Percentiles rank a stretch among this genome's conserved stretches.
phyloP scores from a whole-genome alignment of 2,797 vertebrate genomes.

The Melanitta fusca region DNA sequence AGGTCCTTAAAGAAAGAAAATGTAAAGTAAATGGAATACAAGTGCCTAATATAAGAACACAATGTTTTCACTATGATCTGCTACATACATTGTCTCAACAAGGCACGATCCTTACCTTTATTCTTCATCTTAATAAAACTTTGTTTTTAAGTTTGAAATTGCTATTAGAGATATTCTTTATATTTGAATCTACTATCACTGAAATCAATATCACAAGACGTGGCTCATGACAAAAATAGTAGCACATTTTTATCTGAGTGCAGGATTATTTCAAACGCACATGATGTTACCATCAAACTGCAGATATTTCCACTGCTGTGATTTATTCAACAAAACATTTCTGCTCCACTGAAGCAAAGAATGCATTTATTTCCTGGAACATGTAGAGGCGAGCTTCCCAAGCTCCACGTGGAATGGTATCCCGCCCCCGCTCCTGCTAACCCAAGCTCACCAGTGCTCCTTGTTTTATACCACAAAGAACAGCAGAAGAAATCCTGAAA shows the following conservation, averaged over 20 bases:
- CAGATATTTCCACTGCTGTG: conserved; percentile 1
- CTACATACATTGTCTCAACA: not conserved
- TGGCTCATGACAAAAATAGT: not conserved
- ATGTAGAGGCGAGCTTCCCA: conserved; percentile 26
- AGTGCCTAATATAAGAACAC: not conserved
- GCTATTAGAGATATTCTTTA: not conserved
- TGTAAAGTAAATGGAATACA: not conserved
- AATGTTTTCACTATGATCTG: not conserved
- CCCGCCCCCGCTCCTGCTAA: not conserved
- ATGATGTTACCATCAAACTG: conserved; percentile 15
- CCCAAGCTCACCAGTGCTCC: not conserved
- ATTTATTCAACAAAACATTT: conserved; percentile 35
- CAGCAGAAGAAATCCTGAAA: not conserved
- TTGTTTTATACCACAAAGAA: not conserved
- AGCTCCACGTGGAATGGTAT: not conserved
- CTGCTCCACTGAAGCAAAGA: conserved; percentile 61
- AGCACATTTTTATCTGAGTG: not conserved
- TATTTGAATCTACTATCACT: not conserved
- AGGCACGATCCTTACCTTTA: not conserved
- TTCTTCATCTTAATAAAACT: not conserved
- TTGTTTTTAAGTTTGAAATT: not conserved
- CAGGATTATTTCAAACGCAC: not conserved
- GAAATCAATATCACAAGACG: not conserved
- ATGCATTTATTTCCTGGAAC: conserved; percentile 56
- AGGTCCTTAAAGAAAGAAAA: not conserved